Base-by-base conservation (phyloP, 2,888 invertebrate species). In the Microdon myrmicae region DNA sequence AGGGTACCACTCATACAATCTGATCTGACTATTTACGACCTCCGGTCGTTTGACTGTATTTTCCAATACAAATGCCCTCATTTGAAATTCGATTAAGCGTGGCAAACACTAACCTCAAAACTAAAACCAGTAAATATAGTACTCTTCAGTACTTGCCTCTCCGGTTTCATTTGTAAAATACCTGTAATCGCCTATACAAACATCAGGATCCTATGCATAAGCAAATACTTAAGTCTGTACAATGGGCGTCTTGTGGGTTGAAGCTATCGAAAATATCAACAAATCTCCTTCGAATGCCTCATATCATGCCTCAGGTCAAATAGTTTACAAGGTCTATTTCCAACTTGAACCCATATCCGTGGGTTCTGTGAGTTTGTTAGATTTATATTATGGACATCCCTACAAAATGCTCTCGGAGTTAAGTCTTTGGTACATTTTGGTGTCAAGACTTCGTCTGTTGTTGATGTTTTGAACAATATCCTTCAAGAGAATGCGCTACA, bases 41-140 rank as follows among this genome's bases (percentile, higher is more conserved):
- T 43, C 23, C 45, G 53, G 47, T 53, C 51, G 48, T 38, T 39
- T 51, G 51, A 25, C 39, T 41, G 45, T 53, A 59, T 59, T 53
- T 31, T 41, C 45, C 58, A 47, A 58, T 64, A 64, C 58, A 64
- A 58, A 64, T 51, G 51, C 26, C 29, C 51, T 64, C 43, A 64
- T 64, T 64, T 47, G 64, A 53, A 64, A 64, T 64, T 64, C 64
- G 64, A 58, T 64, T 64, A 64, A 51, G 51, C 43, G 61, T 39
- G 56, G 64, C 58, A 64, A 58, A 64, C 64, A 64, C 45, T 64
- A 64, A 64, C 58, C 64, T 47, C 58, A 64, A 58, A 56, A 43
- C 47, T 25, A 64, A 51, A 44, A 45, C 43, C 26, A 17, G 9
- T 29, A 34, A 43, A 29, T 16, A 31, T 19, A n/a, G n/a, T n/a